Evolutionary conservation across 2,797 vertebrate genomes (phyloP), one percentile per base, ranked within the genome.

Genomic region (Sebastes itinus): DNA sequence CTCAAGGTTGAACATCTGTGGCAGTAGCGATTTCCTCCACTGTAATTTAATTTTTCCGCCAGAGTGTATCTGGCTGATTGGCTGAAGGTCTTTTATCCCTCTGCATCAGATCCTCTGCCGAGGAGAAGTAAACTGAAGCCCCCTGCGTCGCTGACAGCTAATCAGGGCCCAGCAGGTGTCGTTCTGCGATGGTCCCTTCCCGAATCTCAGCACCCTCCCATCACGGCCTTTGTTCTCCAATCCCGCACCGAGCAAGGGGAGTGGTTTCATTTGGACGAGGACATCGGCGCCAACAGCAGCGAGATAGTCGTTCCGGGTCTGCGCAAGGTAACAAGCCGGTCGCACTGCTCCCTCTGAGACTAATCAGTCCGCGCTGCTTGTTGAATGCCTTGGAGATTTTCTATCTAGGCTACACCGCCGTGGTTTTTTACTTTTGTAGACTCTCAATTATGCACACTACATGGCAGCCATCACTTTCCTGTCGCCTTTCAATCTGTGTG

Each of bases 241-340:
- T 96, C 96, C 54, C 95, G 97, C 18, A 88, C 92, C 13, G 94
- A 95, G 49, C 91, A 91, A 60, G 96, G 95, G 0, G 93, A 95
- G 65, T 99, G 98, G 98, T 93, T 96, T 73, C 93, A 96, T 78
- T 83, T 99, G 86, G 96, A 97, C 4, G 92, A 94, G 61, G 92
- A 96, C 78, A 97, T 99, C 88, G 90, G 94, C 2, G 95, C 95
- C 90, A 94, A 96, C 0, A 92, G 93, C 23, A 96, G 91, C 4
- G 93, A 97, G 88, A 87, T 97, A 23, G 90, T 98, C 79, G 95
- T 99, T 85, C 96, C 92, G 0, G 97, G 97, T 60, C 96, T 99
- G 79, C 96, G 96, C 82, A 98, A 98, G 97, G 98, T 99, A 94
- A 92, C 72, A 33, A 80, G 30, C 68, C 69, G 23, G 70, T 42